Base-by-base conservation (phyloP, 2,797 vertebrate genomes). In the Thripadectes ignobilis region DNA sequence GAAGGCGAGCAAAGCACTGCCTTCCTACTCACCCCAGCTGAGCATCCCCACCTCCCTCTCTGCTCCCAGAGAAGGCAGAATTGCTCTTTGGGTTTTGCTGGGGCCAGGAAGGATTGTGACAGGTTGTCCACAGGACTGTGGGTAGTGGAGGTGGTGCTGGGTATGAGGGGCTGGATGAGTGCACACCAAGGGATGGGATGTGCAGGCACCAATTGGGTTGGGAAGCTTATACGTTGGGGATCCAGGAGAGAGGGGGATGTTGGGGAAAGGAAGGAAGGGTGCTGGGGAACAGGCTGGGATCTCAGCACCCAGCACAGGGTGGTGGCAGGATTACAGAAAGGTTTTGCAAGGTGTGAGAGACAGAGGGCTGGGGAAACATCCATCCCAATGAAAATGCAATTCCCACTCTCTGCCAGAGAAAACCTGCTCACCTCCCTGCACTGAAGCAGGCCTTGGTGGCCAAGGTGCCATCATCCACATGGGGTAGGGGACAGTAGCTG, bases 1-100 rank as follows among this genome's bases (percentile, higher is more conserved):
- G 1, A 57, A 63, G 26, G 15, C 0, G 1, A 68, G 15, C 0
- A 6, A 52, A 61, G 26, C 29, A 17, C 46, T 76, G 18, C 39
- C 66, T 91, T 94, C 41, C 34, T n/a, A 3, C 18, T 85, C 36
- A 49, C 6, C 9, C 34, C 16, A 48, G 54, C 12, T 77, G 57
- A 80, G 17, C 29, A 74, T 63, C 5, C 17, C 18, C 32, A 55
- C 3, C 24, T 74, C 15, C 23, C 55, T 22, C 15, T 85, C 58
- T 57, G 16, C n/a, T 18, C 22, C 29, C 1, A 5, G 20, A 71
- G 57, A 45, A 67, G 32, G 45, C 39, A 85, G 39, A 80, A 51
- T 61, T 74, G 62, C 22, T 9, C 27, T 14, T 22, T 1, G 0
- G 1, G 7, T 30, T 36, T 69, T 61, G 9, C 43, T 74, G 63